A percentile compares a stretch with the other conserved stretches of the same genome.
phyloP scores from a whole-genome alignment of 2,888 invertebrate species.

The Spicauda simplicius region DNA sequence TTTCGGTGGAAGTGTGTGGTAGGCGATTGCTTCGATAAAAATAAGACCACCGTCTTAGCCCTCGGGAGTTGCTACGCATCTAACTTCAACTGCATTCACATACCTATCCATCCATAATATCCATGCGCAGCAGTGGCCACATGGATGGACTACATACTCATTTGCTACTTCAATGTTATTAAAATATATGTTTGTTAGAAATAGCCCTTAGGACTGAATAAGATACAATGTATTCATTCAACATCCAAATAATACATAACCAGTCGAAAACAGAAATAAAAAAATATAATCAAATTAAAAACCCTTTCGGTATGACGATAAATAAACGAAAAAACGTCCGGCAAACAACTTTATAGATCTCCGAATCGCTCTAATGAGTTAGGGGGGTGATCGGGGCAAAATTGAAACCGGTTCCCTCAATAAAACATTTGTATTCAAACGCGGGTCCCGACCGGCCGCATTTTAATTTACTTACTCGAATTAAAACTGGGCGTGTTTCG shows the following conservation, averaged over 20 bases:
- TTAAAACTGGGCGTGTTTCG: slow-evolving; percentile 82
- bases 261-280: slow-evolving; percentile 20
- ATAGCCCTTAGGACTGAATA: background rate
- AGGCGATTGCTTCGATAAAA: too few relatives aligned
- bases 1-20: too few relatives aligned
- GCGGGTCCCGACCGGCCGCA: slow-evolving; percentile 67
- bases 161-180: too few relatives aligned
- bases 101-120: too few relatives aligned
- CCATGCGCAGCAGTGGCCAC: too few relatives aligned
- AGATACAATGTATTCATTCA: background rate
- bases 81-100: too few relatives aligned
- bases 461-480: slow-evolving; percentile 84
- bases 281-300: slow-evolving; percentile 60
- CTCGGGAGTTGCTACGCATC: too few relatives aligned
- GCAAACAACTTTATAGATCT: slow-evolving; percentile 69
- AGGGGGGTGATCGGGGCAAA: slow-evolving; percentile 55
- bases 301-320: slow-evolving; percentile 61
- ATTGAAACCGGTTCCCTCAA: slow-evolving; percentile 72
- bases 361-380: slow-evolving; percentile 69
- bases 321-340: slow-evolving; percentile 57
- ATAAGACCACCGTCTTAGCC: too few relatives aligned
- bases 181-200: too few relatives aligned
- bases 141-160: too few relatives aligned
- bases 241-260: background rate
- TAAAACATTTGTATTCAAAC: slow-evolving; percentile 83